A percentile compares a stretch with the other conserved stretches of the same genome.
Conservation (phyloP, 2,888 invertebrate genomes). For the Ramazzottius varieornatus region DNA sequence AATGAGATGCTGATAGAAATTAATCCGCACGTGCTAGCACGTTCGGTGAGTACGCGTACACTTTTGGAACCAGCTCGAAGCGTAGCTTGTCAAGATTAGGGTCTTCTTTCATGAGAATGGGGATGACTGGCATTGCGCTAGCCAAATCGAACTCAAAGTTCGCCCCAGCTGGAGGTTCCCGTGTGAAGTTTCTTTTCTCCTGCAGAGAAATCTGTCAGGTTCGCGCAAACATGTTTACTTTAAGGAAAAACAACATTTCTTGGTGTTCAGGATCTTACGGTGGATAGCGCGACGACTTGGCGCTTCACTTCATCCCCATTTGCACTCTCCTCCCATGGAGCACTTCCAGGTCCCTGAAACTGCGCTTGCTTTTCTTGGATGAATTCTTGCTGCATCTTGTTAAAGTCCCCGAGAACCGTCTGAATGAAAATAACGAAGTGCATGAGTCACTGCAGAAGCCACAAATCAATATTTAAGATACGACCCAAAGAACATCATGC, state of each 20-base stretch:
- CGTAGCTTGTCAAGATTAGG: conserved; percentile 90
- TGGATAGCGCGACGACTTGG: neutral
- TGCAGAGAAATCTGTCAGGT: conserved; percentile 28
- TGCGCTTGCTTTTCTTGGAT: neutral
- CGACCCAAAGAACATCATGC: no score
- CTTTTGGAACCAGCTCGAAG: conserved; percentile 95
- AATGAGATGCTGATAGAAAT: neutral
- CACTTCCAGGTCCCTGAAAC: neutral
- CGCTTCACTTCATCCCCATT: neutral
- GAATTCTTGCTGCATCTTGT: neutral
- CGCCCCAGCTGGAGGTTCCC: conserved; percentile 58
- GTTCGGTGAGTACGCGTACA: conserved; percentile 40
- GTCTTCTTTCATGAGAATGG: conserved; percentile 78
- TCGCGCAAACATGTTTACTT: no score
- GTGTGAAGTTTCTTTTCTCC: conserved; percentile 88
- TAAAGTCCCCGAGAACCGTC: neutral
- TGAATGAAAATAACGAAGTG: neutral
- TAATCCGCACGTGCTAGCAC: conserved; percentile 1
- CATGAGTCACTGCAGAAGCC: neutral
- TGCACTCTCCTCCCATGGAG: neutral
- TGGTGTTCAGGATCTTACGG: no score
- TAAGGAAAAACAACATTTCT: no score
- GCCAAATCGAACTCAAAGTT: conserved; percentile 86
- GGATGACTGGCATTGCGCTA: conserved; percentile 66
- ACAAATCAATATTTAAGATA: neutral